Evolutionary conservation across 2,888 invertebrate genomes (phyloP), one percentile per base, ranked within the genome.

Genomic region (Oscheius sp.): DNA sequence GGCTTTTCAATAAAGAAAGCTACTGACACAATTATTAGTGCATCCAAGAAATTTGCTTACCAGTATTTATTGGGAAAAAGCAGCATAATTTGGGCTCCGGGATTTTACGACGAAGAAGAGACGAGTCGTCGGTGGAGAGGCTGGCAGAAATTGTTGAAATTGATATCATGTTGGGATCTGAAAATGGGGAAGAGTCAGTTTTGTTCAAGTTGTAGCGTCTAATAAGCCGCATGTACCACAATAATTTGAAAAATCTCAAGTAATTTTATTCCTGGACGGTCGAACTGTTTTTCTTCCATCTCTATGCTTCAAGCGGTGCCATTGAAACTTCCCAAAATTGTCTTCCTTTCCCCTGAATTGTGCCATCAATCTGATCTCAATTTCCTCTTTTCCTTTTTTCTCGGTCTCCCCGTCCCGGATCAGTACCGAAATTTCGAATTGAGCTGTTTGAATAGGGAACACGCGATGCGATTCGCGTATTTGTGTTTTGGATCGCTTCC

Each of bases 111-210:
- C 63, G 64, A n/a, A 66, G 29, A 6, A 66, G 29, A 21, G 61
- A 61, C 41, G 72, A 53, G 35, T 72, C 72, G 53, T 72, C 72
- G 7, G 72, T 72, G 23, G 72, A 72, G 1, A 72, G 35, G 27
- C 56, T 66, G 25, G 72, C 64, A 5, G 72, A 72, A 18, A 72
- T 72, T 25, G 72, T 66, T 29, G 72, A 64, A 27, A 72, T 72
- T n/a, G 72, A 72, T 18, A 72, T 72, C 72, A 72, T 72, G 0
- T 58, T 56, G 21, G 56, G 16, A n/a, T 71, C 71, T 71, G 71
- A 41, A 71, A 45, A 45, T 45, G 45, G 9, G 45, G 9, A 12
- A 16, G 16, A 45, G 45, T 45, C 45, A 45, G 45, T 45, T 12
- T 12, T 45, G 45, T n/a, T n/a, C n/a, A 45, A 45, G 45, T 45